Evolutionary conservation across 2,113 vertebrate species (phyloP).

Genomic region (Dromaius novaehollandiae): DNA sequence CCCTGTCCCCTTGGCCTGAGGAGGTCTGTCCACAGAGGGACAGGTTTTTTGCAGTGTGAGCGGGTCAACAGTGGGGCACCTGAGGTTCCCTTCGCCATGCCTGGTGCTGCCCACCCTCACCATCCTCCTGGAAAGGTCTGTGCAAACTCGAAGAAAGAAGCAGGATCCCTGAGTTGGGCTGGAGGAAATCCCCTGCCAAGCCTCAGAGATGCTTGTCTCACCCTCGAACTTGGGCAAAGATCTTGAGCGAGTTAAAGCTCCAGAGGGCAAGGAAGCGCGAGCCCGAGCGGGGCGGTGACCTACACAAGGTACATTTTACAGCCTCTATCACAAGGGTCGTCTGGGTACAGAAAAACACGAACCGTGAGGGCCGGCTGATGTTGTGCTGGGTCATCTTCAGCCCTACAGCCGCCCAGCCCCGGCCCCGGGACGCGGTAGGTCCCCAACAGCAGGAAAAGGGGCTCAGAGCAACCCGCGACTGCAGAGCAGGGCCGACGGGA

Average conservation of each 20-base stretch:
- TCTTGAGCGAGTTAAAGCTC: background rate
- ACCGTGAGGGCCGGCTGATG: background rate
- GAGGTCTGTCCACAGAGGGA: accelerated
- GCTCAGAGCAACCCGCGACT: background rate
- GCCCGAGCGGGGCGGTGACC: background rate
- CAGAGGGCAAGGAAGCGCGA: background rate
- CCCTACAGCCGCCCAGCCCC: background rate
- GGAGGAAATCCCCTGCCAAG: background rate
- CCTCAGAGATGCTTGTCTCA: too few relatives aligned
- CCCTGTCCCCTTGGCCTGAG: background rate
- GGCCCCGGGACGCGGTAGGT: background rate
- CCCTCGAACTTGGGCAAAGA: background rate
- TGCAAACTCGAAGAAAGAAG: background rate
- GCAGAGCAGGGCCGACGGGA: background rate
- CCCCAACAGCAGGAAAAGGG: background rate
- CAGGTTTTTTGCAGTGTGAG: accelerated
- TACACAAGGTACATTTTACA: background rate
- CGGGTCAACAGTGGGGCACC: background rate
- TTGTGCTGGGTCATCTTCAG: background rate
- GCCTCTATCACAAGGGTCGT: background rate
- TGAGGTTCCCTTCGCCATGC: background rate
- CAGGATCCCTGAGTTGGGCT: accelerated
- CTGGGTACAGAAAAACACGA: background rate
- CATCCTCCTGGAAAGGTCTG: accelerated
- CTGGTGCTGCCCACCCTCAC: background rate